Percentiles rank a stretch among this genome's conserved stretches.
Conservation (phyloP, 1,140 invertebrate species). For the Hydropsyche tenuis region DNA sequence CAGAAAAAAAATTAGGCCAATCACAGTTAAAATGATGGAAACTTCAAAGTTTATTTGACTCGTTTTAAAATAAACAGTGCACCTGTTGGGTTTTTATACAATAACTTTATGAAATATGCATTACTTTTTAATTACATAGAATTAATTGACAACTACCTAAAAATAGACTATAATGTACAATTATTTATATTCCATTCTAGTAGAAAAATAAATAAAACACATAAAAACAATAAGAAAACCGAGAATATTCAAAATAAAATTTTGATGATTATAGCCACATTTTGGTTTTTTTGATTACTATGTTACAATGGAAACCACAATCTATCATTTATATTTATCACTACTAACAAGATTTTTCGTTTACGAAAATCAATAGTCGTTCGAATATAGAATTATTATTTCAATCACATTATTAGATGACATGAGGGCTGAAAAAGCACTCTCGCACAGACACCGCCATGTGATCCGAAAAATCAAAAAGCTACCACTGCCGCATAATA, state of each 20-base stretch:
- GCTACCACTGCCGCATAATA: conserved; percentile 33
- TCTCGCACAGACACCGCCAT: conserved; percentile 7
- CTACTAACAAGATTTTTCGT: background rate
- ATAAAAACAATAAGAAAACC: no score
- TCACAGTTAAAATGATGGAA: no score
- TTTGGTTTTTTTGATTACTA: conserved; percentile 35
- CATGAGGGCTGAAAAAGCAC: background rate
- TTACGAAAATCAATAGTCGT: background rate
- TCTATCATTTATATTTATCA: conserved; percentile 1
- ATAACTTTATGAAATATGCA: no score
- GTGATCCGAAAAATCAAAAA: conserved; percentile 27
- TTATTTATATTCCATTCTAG: background rate
- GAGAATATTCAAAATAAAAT: no score
- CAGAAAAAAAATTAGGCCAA: no score
- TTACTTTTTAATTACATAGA: no score
- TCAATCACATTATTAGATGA: conserved; percentile 12
- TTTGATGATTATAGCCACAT: background rate
- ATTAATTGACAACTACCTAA: conserved; percentile 19
- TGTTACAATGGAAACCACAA: conserved; percentile 22
- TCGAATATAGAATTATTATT: background rate
- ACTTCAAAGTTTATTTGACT: no score
- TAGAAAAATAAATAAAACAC: background rate
- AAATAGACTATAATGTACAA: conserved; percentile 7
- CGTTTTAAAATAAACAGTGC: no score
- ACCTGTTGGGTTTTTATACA: no score